Percentiles rank a stretch among this genome's conserved stretches.
These are phyloP conservation scores for Panthera leo DNA, from an alignment of 2,113 vertebrate species.

Conservation along the genomic window DNA sequence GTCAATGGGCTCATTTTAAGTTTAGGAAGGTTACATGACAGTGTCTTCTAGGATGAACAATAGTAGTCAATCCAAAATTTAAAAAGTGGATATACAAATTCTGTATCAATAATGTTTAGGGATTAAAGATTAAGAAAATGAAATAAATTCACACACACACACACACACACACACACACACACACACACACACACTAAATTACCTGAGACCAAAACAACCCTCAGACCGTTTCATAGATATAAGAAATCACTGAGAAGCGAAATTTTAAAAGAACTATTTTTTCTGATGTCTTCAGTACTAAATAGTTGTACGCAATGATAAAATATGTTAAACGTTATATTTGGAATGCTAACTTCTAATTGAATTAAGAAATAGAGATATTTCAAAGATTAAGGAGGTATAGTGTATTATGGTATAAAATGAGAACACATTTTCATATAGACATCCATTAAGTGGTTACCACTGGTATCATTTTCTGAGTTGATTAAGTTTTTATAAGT, in stretches of 20 bases:
- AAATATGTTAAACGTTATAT: background rate
- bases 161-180: too few species aligned
- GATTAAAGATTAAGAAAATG: background rate
- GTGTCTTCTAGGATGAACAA: background rate
- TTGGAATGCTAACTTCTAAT: background rate
- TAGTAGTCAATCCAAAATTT: background rate
- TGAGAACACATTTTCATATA: background rate
- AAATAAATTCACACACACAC: background rate
- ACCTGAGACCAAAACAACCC: background rate
- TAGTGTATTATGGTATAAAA: background rate
- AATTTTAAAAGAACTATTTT: background rate
- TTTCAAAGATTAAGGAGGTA: background rate
- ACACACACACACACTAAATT: background rate
- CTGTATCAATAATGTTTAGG: background rate
- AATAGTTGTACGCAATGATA: background rate
- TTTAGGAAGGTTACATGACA: background rate
- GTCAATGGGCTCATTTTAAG: background rate
- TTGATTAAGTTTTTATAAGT: background rate
- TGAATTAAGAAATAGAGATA: background rate
- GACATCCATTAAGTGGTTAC: background rate
- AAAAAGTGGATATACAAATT: background rate
- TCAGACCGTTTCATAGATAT: background rate
- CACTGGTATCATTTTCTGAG: background rate
- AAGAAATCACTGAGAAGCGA: background rate
- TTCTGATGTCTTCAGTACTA: background rate